phyloP scores from a whole-genome alignment of 2,888 invertebrate species.

The Phalangium opilio region DNA sequence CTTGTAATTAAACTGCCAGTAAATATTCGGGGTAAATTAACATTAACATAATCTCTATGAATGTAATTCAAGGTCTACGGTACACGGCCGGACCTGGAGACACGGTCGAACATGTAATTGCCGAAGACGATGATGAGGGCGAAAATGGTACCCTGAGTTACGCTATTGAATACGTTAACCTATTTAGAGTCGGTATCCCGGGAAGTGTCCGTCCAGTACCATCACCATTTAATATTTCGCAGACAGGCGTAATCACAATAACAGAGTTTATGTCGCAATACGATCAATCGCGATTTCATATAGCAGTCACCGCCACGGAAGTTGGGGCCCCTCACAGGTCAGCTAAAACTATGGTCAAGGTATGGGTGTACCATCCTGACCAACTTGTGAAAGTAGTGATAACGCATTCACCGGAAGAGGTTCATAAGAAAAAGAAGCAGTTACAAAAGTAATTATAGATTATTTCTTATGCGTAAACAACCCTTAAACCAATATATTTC shows the following conservation, averaged over 20 bases:
- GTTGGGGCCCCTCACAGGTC: constrained; percentile 58
- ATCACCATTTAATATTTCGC: constrained; percentile 65
- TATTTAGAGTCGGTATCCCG: constrained; percentile 21
- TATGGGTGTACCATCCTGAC: constrained; percentile 76
- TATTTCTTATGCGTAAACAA: not conserved
- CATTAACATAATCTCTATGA: no score
- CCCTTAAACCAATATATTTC: not conserved
- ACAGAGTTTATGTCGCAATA: constrained; percentile 73
- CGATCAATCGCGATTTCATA: constrained; percentile 68
- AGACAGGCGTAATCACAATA: constrained; percentile 53
- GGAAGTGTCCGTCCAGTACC: constrained; percentile 40
- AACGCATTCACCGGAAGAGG: constrained; percentile 61
- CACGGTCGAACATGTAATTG: constrained; percentile 53
- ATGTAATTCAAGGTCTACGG: constrained; percentile 41
- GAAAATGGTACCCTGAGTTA: constrained; percentile 67
- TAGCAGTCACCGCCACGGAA: constrained; percentile 70
- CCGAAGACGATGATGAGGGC: constrained; percentile 69
- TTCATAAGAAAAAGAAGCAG: constrained; percentile 50
- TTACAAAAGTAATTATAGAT: constrained; percentile 39
- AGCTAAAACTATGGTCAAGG: constrained; percentile 58
- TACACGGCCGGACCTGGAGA: constrained; percentile 64
- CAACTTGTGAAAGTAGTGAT: constrained; percentile 69
- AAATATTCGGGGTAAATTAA: no score
- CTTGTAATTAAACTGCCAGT: not conserved
- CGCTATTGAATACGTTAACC: constrained; percentile 30